Evolutionary conservation across 2,797 vertebrate genomes (phyloP), one percentile per base, ranked within the genome.

Genomic region (Sebastes diploproa): DNA sequence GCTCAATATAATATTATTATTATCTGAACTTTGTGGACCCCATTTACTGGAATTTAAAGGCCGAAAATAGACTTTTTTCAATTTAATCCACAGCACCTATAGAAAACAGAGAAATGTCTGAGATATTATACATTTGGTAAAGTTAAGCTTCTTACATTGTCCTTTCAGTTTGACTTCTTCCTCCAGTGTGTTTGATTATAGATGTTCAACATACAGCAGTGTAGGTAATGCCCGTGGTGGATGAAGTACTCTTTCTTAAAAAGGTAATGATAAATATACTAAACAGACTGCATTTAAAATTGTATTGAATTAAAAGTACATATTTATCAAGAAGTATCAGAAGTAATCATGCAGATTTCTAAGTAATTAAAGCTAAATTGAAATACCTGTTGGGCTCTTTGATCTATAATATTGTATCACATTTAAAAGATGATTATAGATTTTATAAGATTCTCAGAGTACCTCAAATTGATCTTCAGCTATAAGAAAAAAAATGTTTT

Each of bases 41-140:
- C 55, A 71, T 42, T 27, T 10, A 22, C 23, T 7, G 25, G 23
- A 46, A 60, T 10, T 60, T 30, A 29, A 60, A 60, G 18, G 36
- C 18, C 5, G 25, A 25, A 25, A 25, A 25, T 25, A 25, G 25
- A 25, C 25, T 25, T 25, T 25, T 25, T 25, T 25, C 25, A 25
- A 25, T 59, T 25, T 13, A 34, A 56, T 36, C n/a, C 13, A 1
- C 20, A 32, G 2, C 0, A 46, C 14, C 42, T 0, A n/a, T 20
- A n/a, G 14, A 52, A 50, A 66, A 7, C 23, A 50, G 5, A 50
- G 5, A 20, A 65, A 46, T 50, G 5, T 66, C 29, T 3, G 16
- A 46, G 16, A 65, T 29, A 46, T 20, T 25, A 16, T 10, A 20
- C 23, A 66, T 50, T 20, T 50, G 12, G 5, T 0, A 7, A 46